Evolutionary conservation across 2,888 invertebrate genomes (phyloP), one percentile per base, ranked within the genome.

Genomic region (Gymnosoma rotundatum): DNA sequence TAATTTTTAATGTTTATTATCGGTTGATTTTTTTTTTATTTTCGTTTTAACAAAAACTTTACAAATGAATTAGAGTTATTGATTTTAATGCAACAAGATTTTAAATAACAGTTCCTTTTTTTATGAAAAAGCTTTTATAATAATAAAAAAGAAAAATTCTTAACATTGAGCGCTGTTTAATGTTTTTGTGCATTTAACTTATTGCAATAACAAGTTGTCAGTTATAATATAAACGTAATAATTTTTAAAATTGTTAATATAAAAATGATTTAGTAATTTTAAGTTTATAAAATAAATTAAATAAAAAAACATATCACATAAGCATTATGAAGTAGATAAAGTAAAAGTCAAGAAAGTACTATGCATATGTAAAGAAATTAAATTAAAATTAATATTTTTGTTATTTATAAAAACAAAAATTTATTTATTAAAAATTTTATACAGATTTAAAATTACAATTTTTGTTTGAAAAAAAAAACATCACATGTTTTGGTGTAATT

Each of bases 1-100:
- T 84, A 78, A 84, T 84, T 84, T 84, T 70, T 54, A 84, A 84
- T 84, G 81, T 84, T 84, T 84, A 84, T 81, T 84, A 84, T 84
- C 78, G 78, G 81, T 84, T 69, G 74, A 74, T 70, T 80, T 32
- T 32, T 32, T n/a, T 32, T 32, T 32, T 2, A 0, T 8, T 32
- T 42, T 12, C 12, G 50, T 25, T 45, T 84, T 74, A 84, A 84
- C 81, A 84, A 74, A 81, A 69, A 54, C 50, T 64, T 73, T 76
- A 64, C 14, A 48, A 50, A 70, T 52, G 3, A 70, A 66, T 1
- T 16, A 69, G 58, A 12, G 0, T 54, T 52, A 32, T 32, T 64
- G 60, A 21, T 61, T 78, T 78, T 58, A 52, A 58, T 67, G 69
- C 54, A 67, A 61, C n/a, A 58, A 66, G 52, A 21, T 42, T 54